These are phyloP conservation scores for Caenorhabditis wallacei DNA, from an alignment of 2,888 invertebrate genomes.

Conservation along the genomic window DNA sequence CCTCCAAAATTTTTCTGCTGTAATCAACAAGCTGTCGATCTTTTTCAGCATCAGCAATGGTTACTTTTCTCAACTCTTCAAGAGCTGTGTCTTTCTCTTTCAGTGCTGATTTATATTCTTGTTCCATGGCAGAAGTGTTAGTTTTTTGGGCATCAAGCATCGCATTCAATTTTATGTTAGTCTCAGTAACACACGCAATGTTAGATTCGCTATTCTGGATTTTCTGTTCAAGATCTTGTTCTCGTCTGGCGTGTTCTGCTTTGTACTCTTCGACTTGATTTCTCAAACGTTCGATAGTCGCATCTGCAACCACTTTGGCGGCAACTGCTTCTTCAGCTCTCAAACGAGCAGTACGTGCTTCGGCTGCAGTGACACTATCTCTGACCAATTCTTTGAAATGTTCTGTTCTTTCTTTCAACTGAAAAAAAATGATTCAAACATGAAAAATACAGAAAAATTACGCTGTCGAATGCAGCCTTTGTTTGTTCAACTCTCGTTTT, in stretches of 20 bases:
- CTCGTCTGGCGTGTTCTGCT: constrained; percentile 22
- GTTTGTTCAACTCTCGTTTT: constrained; percentile 64
- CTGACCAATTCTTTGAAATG: constrained; percentile 62
- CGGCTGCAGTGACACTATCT: constrained; percentile 64
- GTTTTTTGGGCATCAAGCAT: constrained; percentile 57
- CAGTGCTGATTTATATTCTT: constrained; percentile 31
- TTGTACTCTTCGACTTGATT: constrained; percentile 54
- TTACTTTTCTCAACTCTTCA: constrained; percentile 49
- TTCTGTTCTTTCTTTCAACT: constrained; percentile 65
- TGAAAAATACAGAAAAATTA: constrained; percentile 1
- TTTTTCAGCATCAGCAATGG: constrained; percentile 35
- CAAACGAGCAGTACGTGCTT: constrained; percentile 61
- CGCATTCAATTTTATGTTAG: constrained; percentile 47
- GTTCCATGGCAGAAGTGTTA: constrained; percentile 44
- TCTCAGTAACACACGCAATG: constrained; percentile 34
- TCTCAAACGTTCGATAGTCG: constrained; percentile 52
- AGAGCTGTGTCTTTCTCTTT: constrained; percentile 43
- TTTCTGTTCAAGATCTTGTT: constrained; percentile 44
- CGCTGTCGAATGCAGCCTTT: constrained; percentile 51
- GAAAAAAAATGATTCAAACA: constrained; percentile 2
- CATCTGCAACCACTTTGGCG: constrained; percentile 45
- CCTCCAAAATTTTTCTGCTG: constrained; percentile 34
- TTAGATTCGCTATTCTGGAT: constrained; percentile 41
- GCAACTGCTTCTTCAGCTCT: constrained; percentile 62
- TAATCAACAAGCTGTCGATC: constrained; percentile 41